Conservation (phyloP, 2,113 vertebrate genomes). For the Alaudala cheleensis region DNA sequence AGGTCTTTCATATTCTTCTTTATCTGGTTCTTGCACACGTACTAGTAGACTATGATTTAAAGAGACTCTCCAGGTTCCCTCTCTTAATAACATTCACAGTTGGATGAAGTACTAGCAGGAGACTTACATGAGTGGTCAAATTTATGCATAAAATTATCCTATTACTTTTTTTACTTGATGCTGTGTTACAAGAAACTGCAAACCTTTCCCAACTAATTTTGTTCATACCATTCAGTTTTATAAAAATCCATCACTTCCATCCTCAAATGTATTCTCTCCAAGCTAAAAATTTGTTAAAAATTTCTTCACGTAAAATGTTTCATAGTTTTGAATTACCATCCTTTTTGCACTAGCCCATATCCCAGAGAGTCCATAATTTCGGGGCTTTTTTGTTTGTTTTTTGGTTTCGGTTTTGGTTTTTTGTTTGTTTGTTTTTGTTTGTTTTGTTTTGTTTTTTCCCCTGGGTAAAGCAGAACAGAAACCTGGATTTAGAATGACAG, state of each 20-base stretch:
- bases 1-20: neutral
- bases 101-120: neutral
- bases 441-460: too few species aligned
- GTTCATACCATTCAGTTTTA: neutral
- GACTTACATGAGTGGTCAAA: neutral
- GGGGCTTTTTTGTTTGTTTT: fast-evolving
- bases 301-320: neutral
- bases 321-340: neutral
- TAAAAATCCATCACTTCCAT: neutral
- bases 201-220: neutral
- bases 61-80: neutral
- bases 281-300: neutral
- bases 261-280: neutral
- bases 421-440: too few species aligned
- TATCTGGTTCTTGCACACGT: neutral
- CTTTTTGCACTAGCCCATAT: neutral
- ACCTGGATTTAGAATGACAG: neutral
- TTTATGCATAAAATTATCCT: neutral
- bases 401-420: too few species aligned
- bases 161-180: neutral
- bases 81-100: neutral
- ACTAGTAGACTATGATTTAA: neutral
- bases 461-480: neutral
- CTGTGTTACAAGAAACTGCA: neutral
- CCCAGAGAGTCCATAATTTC: neutral